A percentile compares a stretch with the other conserved stretches of the same genome.
Evolutionary conservation across 2,888 invertebrate species (phyloP).

Genomic region (Crocallis elinguaria): DNA sequence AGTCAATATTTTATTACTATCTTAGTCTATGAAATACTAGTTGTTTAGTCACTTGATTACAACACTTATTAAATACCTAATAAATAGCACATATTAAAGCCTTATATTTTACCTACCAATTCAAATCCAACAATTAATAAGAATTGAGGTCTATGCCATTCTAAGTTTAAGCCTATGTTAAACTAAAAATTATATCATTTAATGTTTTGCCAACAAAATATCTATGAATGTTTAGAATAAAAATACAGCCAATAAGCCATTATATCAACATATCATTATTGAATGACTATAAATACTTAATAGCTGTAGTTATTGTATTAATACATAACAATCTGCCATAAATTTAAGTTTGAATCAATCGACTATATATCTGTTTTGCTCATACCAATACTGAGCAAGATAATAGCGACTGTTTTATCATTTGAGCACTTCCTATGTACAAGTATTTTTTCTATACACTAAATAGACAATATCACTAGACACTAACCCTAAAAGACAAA

Average conservation of each 20-base stretch:
- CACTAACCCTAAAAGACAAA: too few species aligned
- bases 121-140: slow-evolving; percentile 11
- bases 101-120: slow-evolving; percentile 1
- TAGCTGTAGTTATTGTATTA: too few species aligned
- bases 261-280: too few species aligned
- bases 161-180: too few species aligned
- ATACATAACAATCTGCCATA: neutral
- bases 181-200: neutral
- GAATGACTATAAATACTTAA: too few species aligned
- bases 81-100: slow-evolving; percentile 24
- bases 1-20: too few species aligned
- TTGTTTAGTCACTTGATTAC: slow-evolving; percentile 21
- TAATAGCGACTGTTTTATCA: slow-evolving; percentile 25
- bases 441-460: neutral
- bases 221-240: too few species aligned
- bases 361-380: slow-evolving; percentile 7
- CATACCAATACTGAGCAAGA: slow-evolving; percentile 1
- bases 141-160: neutral
- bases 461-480: neutral
- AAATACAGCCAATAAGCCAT: too few species aligned
- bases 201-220: too few species aligned
- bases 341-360: neutral
- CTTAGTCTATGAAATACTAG: slow-evolving; percentile 15
- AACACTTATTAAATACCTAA: slow-evolving; percentile 22
- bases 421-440: slow-evolving; percentile 23